Evolutionary conservation across 2,113 vertebrate species (phyloP).

Genomic region (Pelusios castaneus): DNA sequence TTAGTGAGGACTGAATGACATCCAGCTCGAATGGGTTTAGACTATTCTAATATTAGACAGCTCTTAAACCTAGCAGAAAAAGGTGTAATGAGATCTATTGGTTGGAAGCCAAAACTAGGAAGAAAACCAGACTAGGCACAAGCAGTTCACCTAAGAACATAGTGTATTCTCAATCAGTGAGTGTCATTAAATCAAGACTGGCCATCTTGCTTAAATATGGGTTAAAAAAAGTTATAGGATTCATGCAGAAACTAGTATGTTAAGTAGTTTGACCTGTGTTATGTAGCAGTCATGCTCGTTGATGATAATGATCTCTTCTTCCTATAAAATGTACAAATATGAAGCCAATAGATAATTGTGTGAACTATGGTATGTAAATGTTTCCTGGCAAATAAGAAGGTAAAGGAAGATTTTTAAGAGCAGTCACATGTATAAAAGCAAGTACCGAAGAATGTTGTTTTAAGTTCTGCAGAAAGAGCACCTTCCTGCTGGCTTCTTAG

Average conservation of each 20-base stretch:
- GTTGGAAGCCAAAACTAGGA: neutral
- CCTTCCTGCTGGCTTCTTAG: too few species aligned
- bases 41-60: neutral
- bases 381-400: too few species aligned
- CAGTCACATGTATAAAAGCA: too few species aligned
- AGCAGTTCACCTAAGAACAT: neutral
- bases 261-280: neutral
- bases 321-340: too few species aligned
- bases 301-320: neutral
- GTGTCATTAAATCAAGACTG: neutral
- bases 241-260: neutral
- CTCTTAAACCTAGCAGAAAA: neutral
- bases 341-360: too few species aligned
- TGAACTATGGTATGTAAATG: too few species aligned
- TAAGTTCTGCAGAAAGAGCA: too few species aligned
- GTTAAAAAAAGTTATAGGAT: neutral
- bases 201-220: neutral
- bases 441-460: too few species aligned
- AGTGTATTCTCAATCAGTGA: accelerated
- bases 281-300: neutral
- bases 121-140: neutral
- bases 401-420: too few species aligned
- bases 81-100: neutral
- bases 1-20: neutral
- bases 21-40: neutral